Evolutionary conservation across 2,888 invertebrate species (phyloP), one percentile per base, ranked within the genome.

Genomic region (Oscheius sp.): DNA sequence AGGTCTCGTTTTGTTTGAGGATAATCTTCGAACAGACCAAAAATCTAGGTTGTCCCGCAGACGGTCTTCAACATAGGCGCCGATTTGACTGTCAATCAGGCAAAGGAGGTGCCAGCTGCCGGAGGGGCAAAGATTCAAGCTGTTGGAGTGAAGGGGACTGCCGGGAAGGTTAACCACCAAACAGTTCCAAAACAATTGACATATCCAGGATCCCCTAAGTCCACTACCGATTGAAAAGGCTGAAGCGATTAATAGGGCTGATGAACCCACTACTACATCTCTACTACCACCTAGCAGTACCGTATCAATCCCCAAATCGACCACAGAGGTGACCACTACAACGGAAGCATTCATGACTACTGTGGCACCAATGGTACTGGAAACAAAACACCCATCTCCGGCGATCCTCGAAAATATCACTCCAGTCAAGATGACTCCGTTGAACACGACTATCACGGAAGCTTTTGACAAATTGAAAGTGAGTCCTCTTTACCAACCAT

Each of bases 21-120:
- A 11, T 51, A 50, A 29, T 21, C 35, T 65, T 33, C 29, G 29
- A 47, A 4, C 10, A 58, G 42, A 2, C 60, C 10, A 35, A 42
- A 13, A 47, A 35, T 29, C 33, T 37, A 68, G 68, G 42, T 53
- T 9, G 42, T 55, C 33, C 53, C 68, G 10, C 68, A 55, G 32
- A 68, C 68, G 35, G 68, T 68, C 33, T 68, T 68, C 68, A 68
- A 68, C 29, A 68, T 68, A 2, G 68, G 55, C 21, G 42, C 68
- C 4, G 68, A 68, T n/a, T 55, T 68, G 42, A 55, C 55, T 10
- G 55, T 68, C 29, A 55, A 55, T 37, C 55, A 63, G 32, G 13
- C 32, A 21, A 68, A 68, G 35, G 68, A 63, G 9, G 37, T 29
- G 5, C 11, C 9, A 13, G n/a, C 59, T 60, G 35, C 32, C 13